These are phyloP conservation scores for Cheilinus undulatus DNA, from an alignment of 2,113 vertebrate species.

Conservation along the genomic window DNA sequence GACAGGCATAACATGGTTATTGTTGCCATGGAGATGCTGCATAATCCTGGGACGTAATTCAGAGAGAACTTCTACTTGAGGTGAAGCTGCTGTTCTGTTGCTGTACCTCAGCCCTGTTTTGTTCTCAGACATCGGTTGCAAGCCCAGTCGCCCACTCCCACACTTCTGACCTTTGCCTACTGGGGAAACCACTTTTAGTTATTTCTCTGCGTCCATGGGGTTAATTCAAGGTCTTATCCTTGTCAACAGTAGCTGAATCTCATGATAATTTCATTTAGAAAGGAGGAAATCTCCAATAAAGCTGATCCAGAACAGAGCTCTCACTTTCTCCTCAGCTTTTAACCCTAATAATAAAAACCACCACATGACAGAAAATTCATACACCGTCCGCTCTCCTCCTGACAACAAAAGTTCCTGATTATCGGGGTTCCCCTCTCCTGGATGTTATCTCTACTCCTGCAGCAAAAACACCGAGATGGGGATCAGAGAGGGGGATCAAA, in stretches of 20 bases:
- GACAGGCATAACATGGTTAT: too few species aligned
- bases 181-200: background rate
- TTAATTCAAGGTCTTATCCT: constrained; percentile 4
- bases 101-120: too few species aligned
- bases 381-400: constrained; percentile 10
- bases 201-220: background rate
- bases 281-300: constrained; percentile 4
- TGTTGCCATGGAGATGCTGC: too few species aligned
- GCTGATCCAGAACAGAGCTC: constrained; percentile 25
- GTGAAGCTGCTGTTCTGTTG: too few species aligned
- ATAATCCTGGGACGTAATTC: too few species aligned
- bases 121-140: too few species aligned
- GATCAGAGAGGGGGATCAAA: constrained; percentile 38
- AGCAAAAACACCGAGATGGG: constrained; percentile 37
- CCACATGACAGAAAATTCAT: background rate
- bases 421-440: constrained; percentile 1
- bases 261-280: constrained; percentile 8
- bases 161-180: too few species aligned
- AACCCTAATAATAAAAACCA: constrained; percentile 1
- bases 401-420: constrained; percentile 25
- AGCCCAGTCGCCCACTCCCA: too few species aligned
- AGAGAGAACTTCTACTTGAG: too few species aligned
- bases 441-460: constrained; percentile 22
- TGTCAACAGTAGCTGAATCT: background rate
- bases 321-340: constrained; percentile 8